Evolutionary conservation across 2,888 invertebrate species (phyloP), one percentile per base, ranked within the genome.

Genomic region (Phengaris arion): DNA sequence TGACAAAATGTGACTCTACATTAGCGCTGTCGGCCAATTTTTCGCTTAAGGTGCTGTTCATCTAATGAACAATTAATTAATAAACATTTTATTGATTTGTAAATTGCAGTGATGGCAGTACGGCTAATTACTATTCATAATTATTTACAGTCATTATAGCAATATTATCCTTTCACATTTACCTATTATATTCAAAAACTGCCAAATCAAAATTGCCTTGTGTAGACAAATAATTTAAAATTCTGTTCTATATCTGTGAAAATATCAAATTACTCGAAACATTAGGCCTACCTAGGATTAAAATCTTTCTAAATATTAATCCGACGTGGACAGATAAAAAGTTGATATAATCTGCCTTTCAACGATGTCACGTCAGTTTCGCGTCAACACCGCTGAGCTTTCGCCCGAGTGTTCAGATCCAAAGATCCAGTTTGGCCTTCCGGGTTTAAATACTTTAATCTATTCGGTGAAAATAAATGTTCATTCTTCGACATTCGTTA

Each of bases 301-400:
- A 64, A 64, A 35, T 64, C 64, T 64, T 64, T 64, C 64, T 64
- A 64, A 64, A 64, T 64, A 64, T 35, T 64, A 64, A 64, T 64
- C 64, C 35, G 64, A 64, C 64, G 64, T 64, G 64, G 64, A 59
- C 59, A 15, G 64, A 64, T 64, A 64, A 64, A 64, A 64, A 64
- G 64, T 64, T 64, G 64, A 64, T 64, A 64, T 64, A 64, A 64
- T 64, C 64, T 64, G 64, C 64, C 64, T 64, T 6, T 64, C 64
- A 15, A 45, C 64, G 64, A 64, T 6, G 64, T 64, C 64, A 64
- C 64, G 64, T 64, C 64, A 64, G 64, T 64, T 64, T 64, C 64
- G 35, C 35, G 64, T 64, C 64, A 35, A 64, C 64, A 64, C 64
- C 35, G 7, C 35, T 12, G 35, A 35, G 64, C 64, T 64, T 64